Conservation (phyloP, 2,888 invertebrate species). For the Antheraea yamamai region DNA sequence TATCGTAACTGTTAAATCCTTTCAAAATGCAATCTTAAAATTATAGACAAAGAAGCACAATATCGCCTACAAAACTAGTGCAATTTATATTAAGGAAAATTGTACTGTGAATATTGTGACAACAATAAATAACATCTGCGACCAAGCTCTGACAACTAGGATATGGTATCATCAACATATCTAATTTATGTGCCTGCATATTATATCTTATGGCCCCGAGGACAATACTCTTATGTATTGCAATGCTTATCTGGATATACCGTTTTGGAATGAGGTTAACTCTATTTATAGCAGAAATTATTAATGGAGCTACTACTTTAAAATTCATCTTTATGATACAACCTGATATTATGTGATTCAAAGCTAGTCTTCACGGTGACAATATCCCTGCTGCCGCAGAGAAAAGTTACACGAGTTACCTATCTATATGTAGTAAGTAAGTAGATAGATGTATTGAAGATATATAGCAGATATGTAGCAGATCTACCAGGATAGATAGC, state of each 20-base stretch:
- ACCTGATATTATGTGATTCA: too few relatives aligned
- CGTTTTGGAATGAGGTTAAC: background rate
- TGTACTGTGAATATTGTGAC: background rate
- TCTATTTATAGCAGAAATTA: background rate
- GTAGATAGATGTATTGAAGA: too few relatives aligned
- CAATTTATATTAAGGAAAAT: constrained; percentile 1
- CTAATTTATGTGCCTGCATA: background rate
- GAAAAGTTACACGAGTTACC: too few relatives aligned
- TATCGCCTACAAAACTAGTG: background rate
- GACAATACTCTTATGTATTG: background rate
- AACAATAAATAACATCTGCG: background rate
- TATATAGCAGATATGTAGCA: too few relatives aligned
- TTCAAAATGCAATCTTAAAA: background rate
- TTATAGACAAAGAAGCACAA: background rate
- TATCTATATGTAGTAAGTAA: too few relatives aligned
- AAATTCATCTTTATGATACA: too few relatives aligned
- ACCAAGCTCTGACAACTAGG: background rate
- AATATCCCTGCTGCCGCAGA: too few relatives aligned
- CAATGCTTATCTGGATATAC: background rate
- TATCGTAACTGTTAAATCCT: background rate
- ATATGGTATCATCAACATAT: constrained; percentile 1
- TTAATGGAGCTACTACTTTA: too few relatives aligned
- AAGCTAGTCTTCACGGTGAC: too few relatives aligned
- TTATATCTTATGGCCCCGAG: background rate
- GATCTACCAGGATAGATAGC: too few relatives aligned